A percentile compares a stretch with the other conserved stretches of the same genome.
Evolutionary conservation across 2,888 invertebrate species (phyloP).

Genomic region (Heliconius aoede): DNA sequence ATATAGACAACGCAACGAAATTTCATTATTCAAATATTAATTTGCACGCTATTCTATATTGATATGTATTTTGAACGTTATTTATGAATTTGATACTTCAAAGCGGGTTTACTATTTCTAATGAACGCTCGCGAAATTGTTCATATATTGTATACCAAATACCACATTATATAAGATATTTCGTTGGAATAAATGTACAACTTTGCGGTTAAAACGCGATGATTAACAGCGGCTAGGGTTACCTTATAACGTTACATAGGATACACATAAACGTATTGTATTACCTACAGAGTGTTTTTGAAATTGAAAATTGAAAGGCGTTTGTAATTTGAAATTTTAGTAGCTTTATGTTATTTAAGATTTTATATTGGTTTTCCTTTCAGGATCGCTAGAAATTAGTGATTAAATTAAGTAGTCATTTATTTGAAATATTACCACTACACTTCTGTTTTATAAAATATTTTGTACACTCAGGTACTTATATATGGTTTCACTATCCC

Average conservation of each 20-base stretch:
- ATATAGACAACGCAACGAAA: not conserved
- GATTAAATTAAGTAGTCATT: not conserved
- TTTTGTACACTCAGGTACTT: too few relatives aligned
- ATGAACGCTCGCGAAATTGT: slow-evolving; percentile 64
- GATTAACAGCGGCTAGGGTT: slow-evolving; percentile 61
- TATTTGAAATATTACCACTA: not conserved
- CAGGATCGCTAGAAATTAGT: not conserved
- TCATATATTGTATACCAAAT: slow-evolving; percentile 53
- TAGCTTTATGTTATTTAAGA: slow-evolving; percentile 18
- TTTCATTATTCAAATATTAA: slow-evolving; percentile 23
- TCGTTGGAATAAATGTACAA: slow-evolving; percentile 48
- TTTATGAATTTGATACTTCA: slow-evolving; percentile 69
- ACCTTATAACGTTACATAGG: slow-evolving; percentile 56
- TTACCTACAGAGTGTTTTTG: slow-evolving; percentile 43
- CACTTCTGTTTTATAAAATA: not conserved
- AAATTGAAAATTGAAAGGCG: slow-evolving; percentile 43
- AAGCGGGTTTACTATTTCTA: slow-evolving; percentile 75
- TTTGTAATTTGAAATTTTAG: slow-evolving; percentile 31
- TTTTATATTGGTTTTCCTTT: slow-evolving; percentile 20
- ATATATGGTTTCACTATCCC: too few relatives aligned
- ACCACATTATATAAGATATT: slow-evolving; percentile 47
- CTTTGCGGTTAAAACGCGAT: slow-evolving; percentile 64
- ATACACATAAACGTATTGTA: slow-evolving; percentile 47
- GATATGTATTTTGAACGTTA: slow-evolving; percentile 45
- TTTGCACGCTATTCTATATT: slow-evolving; percentile 37